Conservation (phyloP, 2,113 vertebrate species). For the Mustelus asterias region DNA sequence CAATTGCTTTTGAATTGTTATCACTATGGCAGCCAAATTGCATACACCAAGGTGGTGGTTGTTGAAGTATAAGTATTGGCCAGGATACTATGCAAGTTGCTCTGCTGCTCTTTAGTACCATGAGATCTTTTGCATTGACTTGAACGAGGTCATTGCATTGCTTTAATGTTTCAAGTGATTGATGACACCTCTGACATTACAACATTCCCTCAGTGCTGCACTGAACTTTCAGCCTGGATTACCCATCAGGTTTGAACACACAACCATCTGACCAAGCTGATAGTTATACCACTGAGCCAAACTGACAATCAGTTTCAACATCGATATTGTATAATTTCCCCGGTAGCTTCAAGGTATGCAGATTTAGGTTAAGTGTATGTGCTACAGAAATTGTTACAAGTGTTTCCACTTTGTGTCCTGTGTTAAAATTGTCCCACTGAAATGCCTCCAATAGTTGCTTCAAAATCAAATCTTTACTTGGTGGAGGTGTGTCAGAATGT, state of each 20-base stretch:
- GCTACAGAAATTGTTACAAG: neutral
- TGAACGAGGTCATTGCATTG: neutral
- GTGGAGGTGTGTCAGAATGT: neutral
- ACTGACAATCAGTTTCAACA: neutral
- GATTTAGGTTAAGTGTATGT: neutral
- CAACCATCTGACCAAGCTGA: neutral
- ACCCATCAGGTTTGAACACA: neutral
- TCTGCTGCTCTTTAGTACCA: neutral
- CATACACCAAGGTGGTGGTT: neutral
- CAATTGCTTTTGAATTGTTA: neutral
- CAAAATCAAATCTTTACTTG: neutral
- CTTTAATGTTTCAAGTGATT: neutral
- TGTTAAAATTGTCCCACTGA: neutral
- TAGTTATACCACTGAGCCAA: neutral
- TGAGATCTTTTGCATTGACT: neutral
- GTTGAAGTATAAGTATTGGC: neutral
- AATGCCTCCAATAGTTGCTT: neutral
- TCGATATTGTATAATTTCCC: neutral
- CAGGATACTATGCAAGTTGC: neutral
- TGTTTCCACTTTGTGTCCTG: neutral
- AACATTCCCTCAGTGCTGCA: neutral
- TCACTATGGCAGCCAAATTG: neutral
- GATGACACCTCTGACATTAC: neutral
- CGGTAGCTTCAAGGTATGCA: too few species aligned
- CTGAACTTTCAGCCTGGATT: neutral